Evolutionary conservation across 37 sponge, comb jelly and placozoan genomes (phyloP).

Genomic region (Diacarnus erythraeanus): DNA sequence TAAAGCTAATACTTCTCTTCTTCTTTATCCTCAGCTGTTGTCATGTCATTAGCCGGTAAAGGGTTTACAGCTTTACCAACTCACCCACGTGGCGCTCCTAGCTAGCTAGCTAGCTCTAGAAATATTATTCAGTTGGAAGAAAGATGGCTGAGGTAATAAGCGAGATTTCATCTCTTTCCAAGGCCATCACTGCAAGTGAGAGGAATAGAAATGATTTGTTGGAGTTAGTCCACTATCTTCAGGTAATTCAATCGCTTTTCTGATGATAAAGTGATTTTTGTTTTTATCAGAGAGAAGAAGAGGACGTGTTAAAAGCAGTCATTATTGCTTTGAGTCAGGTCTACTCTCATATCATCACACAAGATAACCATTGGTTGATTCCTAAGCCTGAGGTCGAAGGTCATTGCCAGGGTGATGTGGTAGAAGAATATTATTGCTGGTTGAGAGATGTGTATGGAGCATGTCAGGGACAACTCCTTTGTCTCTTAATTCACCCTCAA

Average conservation of each 20-base stretch:
- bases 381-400: not conserved
- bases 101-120: not conserved
- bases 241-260: constrained; percentile 17
- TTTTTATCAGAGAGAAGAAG: constrained; percentile 1
- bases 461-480: constrained; percentile 13
- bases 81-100: too few species aligned
- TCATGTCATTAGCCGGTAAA: too few species aligned
- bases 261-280: too few species aligned
- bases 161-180: constrained; percentile 13
- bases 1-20: too few species aligned
- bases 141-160: not conserved
- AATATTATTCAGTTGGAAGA: not conserved
- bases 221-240: constrained; percentile 50
- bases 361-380: constrained; percentile 30
- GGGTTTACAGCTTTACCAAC: too few species aligned
- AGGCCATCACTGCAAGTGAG: constrained; percentile 30
- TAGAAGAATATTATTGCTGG: constrained; percentile 35
- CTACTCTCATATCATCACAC: constrained; percentile 16
- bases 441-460: constrained; percentile 32
- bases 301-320: constrained; percentile 11
- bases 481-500: constrained; percentile 7
- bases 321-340: constrained; percentile 9
- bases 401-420: constrained; percentile 1
- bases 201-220: constrained; percentile 58
- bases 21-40: too few species aligned